These are phyloP conservation scores for Drosophila ogumai DNA, from an alignment of 1,140 invertebrate species.

Conservation along the genomic window DNA sequence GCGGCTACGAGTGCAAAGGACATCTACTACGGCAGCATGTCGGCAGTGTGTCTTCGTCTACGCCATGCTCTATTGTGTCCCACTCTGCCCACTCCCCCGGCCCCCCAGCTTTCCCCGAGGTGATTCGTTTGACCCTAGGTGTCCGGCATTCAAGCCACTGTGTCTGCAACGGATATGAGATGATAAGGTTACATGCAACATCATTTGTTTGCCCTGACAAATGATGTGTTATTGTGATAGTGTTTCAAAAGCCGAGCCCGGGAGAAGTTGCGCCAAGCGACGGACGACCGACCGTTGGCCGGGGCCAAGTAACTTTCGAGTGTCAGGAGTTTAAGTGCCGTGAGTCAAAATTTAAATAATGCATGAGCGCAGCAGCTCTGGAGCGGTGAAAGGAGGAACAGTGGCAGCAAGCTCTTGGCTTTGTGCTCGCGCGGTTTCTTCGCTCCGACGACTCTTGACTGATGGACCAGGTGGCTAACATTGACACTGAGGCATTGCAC, in stretches of 20 bases:
- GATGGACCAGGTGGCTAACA: neutral
- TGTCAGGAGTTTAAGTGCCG: conserved; percentile 67
- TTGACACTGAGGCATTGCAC: conserved; percentile 17
- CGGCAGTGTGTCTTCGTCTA: conserved; percentile 49
- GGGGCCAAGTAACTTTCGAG: conserved; percentile 70
- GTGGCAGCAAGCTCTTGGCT: conserved; percentile 4
- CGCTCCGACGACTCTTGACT: conserved; percentile 10
- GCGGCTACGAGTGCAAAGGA: conserved; percentile 9
- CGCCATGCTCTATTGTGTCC: conserved; percentile 32
- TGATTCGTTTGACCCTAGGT: conserved; percentile 63
- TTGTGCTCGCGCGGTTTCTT: conserved; percentile 10
- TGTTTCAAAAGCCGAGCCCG: conserved; percentile 42
- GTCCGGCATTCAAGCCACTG: conserved; percentile 14
- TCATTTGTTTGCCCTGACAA: conserved; percentile 81
- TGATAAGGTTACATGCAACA: conserved; percentile 83
- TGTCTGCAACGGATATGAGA: conserved; percentile 79
- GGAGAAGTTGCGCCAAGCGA: neutral
- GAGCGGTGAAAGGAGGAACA: neutral
- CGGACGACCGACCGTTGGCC: neutral
- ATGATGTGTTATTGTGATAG: conserved; percentile 82
- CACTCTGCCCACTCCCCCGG: neutral
- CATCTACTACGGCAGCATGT: conserved; percentile 39
- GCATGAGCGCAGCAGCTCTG: conserved; percentile 27
- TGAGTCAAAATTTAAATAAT: conserved; percentile 76
- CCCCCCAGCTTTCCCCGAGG: conserved; percentile 47